These are phyloP conservation scores for Papilio dardanus DNA, from an alignment of 1,140 invertebrate species.

Conservation along the genomic window DNA sequence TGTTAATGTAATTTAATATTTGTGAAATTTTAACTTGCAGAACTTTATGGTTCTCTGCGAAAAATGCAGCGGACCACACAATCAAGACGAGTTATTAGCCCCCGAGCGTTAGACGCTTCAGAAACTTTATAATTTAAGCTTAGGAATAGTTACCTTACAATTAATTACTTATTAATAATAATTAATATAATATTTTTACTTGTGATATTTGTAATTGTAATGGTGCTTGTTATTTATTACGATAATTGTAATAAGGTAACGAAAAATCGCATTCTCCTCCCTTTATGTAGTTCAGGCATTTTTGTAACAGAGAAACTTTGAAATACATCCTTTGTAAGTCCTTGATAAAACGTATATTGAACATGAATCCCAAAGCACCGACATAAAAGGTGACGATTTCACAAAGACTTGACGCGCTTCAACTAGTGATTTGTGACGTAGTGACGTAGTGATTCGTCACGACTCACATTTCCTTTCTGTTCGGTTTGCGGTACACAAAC, in stretches of 20 bases:
- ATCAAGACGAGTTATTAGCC: conserved; percentile 54
- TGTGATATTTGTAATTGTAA: too few species aligned
- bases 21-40: conserved; percentile 49
- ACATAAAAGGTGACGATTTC: background rate
- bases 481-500: background rate
- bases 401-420: background rate
- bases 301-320: background rate
- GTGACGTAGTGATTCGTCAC: too few species aligned
- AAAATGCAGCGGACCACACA: conserved; percentile 51
- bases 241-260: too few species aligned
- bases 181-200: too few species aligned
- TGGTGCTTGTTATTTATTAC: too few species aligned
- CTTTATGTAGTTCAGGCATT: background rate
- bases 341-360: background rate
- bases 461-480: background rate
- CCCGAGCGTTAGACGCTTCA: conserved; percentile 53
- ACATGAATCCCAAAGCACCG: background rate
- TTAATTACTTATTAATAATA: too few species aligned
- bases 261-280: too few species aligned
- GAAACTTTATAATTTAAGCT: background rate
- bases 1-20: background rate
- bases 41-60: conserved; percentile 59
- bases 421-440: background rate
- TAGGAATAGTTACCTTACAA: background rate
- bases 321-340: background rate